Base-by-base conservation (phyloP, 2,888 invertebrate genomes). In the Dascillus cervinus region DNA sequence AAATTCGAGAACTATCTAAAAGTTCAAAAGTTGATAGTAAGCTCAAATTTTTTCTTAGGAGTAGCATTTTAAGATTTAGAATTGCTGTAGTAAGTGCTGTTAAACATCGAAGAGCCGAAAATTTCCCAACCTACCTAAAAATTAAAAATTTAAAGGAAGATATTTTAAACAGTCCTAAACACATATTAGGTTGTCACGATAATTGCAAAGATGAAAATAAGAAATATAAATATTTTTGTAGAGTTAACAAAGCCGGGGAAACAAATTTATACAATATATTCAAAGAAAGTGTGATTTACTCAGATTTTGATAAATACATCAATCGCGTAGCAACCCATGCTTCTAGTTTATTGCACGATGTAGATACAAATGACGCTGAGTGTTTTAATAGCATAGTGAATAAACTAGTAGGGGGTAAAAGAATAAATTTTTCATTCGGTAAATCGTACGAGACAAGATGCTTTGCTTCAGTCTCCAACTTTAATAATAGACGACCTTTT, bases 171-270 rank as follows among this genome's bases (percentile, higher is more conserved):
- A 15, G 34, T 3, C 22, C 23, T 10, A 29, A 19, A 21, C 29
- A 34, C 11, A 34, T 34, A 24, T 29, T 22, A 12, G 34, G 29
- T 4, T 19, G 30, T 19, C 34, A 34, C 9, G 15, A 22, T 5
- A 9, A 30, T n/a, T 30, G 34, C 9, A 13, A 11, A 6, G 13
- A 15, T 11, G n/a, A n/a, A n/a, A n/a, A n/a, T n/a, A n/a, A n/a
- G n/a, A n/a, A n/a, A n/a, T n/a, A n/a, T n/a, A n/a, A n/a, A n/a
- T 34, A 34, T 24, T 34, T 29, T 29, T 30, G 34, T 19, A 34
- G 24, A 6, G 29, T 13, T 2, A 6, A 13, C 3, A 28, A 28
- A 22, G 29, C 13, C 3, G 14, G 10, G 3, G 14, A 29, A 24
- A 3, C 3, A 8, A 33, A 27, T 17, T 27, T 21, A 9, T 20